Evolutionary conservation across 2,113 vertebrate species (phyloP).

Genomic region (Pantherophis guttatus): DNA sequence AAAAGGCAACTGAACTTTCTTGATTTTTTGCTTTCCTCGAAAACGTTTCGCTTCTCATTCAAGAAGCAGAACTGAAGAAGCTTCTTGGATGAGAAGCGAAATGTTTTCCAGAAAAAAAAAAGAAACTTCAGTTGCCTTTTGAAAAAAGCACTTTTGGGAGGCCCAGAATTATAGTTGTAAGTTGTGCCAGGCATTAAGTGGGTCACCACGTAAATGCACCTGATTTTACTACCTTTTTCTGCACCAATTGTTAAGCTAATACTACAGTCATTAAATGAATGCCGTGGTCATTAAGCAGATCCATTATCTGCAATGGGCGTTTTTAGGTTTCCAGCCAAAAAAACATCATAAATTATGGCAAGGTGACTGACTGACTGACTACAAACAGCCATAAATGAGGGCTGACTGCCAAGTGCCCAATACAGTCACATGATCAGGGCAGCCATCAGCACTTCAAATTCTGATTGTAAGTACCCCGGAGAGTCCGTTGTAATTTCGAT

Average conservation of each 20-base stretch:
- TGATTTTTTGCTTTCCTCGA: not conserved
- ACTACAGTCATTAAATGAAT: not conserved
- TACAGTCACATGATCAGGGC: not conserved
- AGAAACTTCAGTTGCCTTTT: not conserved
- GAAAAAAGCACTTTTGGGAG: not conserved
- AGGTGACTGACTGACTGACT: not conserved
- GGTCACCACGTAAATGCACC: not conserved
- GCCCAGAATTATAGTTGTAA: not conserved
- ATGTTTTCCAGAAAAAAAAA: not conserved
- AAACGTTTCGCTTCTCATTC: not conserved
- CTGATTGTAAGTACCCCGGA: not conserved
- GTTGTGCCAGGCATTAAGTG: not conserved
- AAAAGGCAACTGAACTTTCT: not conserved
- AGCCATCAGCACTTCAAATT: not conserved
- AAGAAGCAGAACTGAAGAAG: not conserved
- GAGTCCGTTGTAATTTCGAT: not conserved
- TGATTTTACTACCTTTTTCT: not conserved
- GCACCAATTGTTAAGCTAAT: not conserved
- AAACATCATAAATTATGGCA: not conserved
- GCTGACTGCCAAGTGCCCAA: not conserved
- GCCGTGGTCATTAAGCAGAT: not conserved
- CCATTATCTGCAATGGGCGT: too few species aligned
- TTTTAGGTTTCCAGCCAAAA: not conserved
- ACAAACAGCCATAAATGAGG: not conserved
- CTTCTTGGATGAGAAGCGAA: not conserved